Percentiles rank a stretch among this genome's conserved stretches.
Conservation (phyloP, 2,797 vertebrate species). For the Rhincodon typus region DNA sequence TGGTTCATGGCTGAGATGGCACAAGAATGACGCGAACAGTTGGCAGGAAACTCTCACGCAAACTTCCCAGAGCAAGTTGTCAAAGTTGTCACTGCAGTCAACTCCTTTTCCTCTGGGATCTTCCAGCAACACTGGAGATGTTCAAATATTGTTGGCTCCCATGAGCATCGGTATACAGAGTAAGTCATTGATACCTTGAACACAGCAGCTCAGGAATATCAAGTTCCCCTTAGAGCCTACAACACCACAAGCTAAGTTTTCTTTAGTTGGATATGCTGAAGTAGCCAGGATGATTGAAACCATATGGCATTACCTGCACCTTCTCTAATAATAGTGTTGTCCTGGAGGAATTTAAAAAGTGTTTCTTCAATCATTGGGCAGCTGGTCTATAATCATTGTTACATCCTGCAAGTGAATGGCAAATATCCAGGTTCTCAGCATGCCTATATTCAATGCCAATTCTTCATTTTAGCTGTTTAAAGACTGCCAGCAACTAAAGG, state of each 20-base stretch:
- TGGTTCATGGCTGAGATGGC: neutral
- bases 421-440: conserved; percentile 4
- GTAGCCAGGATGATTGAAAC: neutral
- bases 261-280: neutral
- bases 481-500: neutral
- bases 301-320: neutral
- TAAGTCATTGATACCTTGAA: neutral
- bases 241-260: neutral
- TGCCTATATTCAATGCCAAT: neutral
- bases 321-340: neutral
- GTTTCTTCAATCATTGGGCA: neutral
- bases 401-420: neutral
- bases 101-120: neutral
- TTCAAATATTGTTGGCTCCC: neutral
- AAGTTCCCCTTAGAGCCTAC: neutral
- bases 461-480: neutral
- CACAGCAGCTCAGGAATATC: neutral
- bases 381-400: neutral
- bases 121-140: neutral
- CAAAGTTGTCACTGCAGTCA: neutral
- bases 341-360: neutral
- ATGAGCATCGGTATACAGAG: neutral
- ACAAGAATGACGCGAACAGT: neutral
- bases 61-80: neutral
- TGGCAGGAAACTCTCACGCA: too few species aligned